Evolutionary conservation across 2,888 invertebrate genomes (phyloP).

Genomic region (Cantharis rufa): DNA sequence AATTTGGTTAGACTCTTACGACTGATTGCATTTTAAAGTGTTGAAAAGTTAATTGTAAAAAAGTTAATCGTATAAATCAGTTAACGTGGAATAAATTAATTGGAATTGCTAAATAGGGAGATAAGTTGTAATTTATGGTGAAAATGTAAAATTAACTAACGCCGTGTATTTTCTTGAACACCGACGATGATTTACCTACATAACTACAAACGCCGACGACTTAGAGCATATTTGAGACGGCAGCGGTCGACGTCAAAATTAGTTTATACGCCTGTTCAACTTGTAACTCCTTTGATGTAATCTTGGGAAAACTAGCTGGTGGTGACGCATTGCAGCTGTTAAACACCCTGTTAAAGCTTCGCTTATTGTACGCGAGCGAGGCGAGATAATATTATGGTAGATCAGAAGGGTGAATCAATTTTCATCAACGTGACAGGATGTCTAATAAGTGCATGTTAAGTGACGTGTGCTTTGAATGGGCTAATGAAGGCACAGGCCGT

Average conservation of each 20-base stretch:
- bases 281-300: slow-evolving; percentile 40
- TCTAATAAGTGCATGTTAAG: slow-evolving; percentile 44
- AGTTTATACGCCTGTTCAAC: slow-evolving; percentile 39
- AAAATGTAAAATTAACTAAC: background rate
- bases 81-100: slow-evolving; percentile 31
- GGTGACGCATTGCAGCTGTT: slow-evolving; percentile 45
- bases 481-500: slow-evolving; percentile 31
- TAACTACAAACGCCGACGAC: slow-evolving; percentile 1
- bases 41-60: background rate
- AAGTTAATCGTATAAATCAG: background rate
- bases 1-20: slow-evolving; percentile 14
- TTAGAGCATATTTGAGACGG: slow-evolving; percentile 29
- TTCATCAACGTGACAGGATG: slow-evolving; percentile 43
- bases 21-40: background rate
- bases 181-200: background rate
- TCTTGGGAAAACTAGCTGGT: slow-evolving; percentile 30
- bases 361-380: slow-evolving; percentile 38
- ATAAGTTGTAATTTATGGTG: slow-evolving; percentile 27
- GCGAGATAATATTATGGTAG: slow-evolving; percentile 42
- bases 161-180: background rate
- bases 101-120: slow-evolving; percentile 29
- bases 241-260: slow-evolving; percentile 25
- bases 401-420: slow-evolving; percentile 44
- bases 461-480: slow-evolving; percentile 35
- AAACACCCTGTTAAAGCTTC: slow-evolving; percentile 38